These are phyloP conservation scores for Agrochola circellaris DNA, from an alignment of 2,888 invertebrate species.

Conservation along the genomic window DNA sequence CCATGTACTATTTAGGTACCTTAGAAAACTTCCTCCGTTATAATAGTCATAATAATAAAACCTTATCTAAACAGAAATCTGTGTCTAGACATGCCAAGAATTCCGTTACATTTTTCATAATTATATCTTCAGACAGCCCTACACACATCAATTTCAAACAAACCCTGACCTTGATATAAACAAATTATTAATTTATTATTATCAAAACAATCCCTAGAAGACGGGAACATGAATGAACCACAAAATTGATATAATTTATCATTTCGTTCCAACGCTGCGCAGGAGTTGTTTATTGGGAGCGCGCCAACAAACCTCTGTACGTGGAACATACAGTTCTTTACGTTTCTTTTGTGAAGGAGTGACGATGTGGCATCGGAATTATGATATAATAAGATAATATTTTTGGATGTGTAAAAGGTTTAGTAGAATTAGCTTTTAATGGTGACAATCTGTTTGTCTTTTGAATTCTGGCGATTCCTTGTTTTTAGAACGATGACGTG, in stretches of 20 bases:
- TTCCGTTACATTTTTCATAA: neutral
- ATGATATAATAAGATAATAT: conserved; percentile 47
- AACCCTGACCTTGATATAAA: conserved; percentile 49
- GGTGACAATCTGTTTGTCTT: conserved; percentile 1
- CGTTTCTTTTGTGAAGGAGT: conserved; percentile 56
- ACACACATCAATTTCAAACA: neutral
- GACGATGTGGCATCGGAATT: conserved; percentile 43
- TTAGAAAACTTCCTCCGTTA: neutral
- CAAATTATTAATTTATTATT: conserved; percentile 30
- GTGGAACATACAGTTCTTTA: conserved; percentile 26
- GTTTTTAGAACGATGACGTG: neutral
- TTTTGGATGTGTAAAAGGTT: neutral
- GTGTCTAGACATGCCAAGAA: neutral
- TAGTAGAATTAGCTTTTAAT: conserved; percentile 29
- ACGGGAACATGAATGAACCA: conserved; percentile 56
- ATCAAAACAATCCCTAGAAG: conserved; percentile 42
- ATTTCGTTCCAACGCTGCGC: conserved; percentile 43
- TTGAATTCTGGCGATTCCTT: conserved; percentile 7
- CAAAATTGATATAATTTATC: conserved; percentile 56
- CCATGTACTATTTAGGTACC: neutral
- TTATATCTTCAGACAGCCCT: conserved; percentile 4
- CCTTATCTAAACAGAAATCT: neutral
- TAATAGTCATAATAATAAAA: neutral
- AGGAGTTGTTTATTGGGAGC: conserved; percentile 49
- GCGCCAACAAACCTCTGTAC: conserved; percentile 50